Conservation (phyloP, 2,113 vertebrate species). For the Phaethon lepturus region DNA sequence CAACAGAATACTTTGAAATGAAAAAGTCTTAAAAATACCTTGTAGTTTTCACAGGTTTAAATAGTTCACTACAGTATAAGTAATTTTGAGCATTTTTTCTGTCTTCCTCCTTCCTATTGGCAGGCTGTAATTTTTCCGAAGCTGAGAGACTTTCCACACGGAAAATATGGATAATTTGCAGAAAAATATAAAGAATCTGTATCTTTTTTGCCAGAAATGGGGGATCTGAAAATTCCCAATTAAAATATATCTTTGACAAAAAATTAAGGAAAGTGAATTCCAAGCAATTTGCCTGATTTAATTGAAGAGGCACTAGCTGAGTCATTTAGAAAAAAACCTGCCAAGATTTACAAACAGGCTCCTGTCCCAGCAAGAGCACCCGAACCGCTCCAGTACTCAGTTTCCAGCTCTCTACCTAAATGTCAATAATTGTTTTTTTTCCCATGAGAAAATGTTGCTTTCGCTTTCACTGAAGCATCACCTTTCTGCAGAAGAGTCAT, state of each 20-base stretch:
- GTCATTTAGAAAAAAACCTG: neutral
- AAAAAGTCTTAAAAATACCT: neutral
- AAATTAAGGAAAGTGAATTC: neutral
- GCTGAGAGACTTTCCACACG: neutral
- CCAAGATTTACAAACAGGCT: neutral
- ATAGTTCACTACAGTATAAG: neutral
- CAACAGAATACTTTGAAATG: neutral
- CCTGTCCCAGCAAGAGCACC: neutral
- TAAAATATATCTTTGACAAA: neutral
- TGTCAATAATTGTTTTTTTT: neutral
- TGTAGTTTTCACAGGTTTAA: neutral
- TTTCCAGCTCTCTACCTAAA: neutral
- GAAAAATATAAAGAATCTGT: neutral
- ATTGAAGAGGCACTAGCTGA: neutral
- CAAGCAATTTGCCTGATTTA: neutral
- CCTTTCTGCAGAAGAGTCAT: neutral
- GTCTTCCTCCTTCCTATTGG: neutral
- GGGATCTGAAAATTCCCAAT: neutral
- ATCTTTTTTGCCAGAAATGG: neutral
- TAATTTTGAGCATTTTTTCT: neutral
- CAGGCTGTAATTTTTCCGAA: neutral
- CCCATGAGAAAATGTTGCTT: neutral
- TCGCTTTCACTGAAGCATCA: neutral
- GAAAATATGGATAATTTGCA: neutral
- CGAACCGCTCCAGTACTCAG: neutral